Percentiles rank a stretch among this genome's conserved stretches.
Evolutionary conservation across 2,888 invertebrate species (phyloP).

Genomic region (Actias luna): DNA sequence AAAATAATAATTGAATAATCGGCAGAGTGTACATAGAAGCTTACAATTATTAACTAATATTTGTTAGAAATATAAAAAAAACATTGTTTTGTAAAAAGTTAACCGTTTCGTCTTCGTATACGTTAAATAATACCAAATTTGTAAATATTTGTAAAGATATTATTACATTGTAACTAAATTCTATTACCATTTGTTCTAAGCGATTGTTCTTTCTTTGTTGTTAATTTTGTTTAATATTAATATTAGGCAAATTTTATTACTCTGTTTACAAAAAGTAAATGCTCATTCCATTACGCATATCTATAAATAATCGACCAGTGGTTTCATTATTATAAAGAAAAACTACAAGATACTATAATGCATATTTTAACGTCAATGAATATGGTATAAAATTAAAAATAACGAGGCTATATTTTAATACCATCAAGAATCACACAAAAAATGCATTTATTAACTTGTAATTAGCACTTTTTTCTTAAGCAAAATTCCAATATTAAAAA

Average conservation of each 20-base stretch:
- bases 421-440: neutral
- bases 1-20: conserved; percentile 45
- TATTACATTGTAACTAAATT: conserved; percentile 76
- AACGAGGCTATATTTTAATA: neutral
- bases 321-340: conserved; percentile 27
- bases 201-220: conserved; percentile 78
- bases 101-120: conserved; percentile 70
- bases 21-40: conserved; percentile 22
- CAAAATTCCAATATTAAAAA: neutral
- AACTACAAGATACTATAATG: neutral
- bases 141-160: conserved; percentile 81
- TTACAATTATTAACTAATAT: conserved; percentile 40
- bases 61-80: conserved; percentile 65
- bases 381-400: neutral
- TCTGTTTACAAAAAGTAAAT: conserved; percentile 25
- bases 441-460: neutral
- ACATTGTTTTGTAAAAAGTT: conserved; percentile 71
- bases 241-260: conserved; percentile 21
- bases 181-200: conserved; percentile 80
- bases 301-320: conserved; percentile 41
- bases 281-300: conserved; percentile 37
- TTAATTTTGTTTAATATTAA: conserved; percentile 76
- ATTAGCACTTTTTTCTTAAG: neutral
- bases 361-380: neutral
- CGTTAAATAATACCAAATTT: conserved; percentile 75